Conservation (phyloP, 2,113 vertebrate species). For the Marmota monax region DNA sequence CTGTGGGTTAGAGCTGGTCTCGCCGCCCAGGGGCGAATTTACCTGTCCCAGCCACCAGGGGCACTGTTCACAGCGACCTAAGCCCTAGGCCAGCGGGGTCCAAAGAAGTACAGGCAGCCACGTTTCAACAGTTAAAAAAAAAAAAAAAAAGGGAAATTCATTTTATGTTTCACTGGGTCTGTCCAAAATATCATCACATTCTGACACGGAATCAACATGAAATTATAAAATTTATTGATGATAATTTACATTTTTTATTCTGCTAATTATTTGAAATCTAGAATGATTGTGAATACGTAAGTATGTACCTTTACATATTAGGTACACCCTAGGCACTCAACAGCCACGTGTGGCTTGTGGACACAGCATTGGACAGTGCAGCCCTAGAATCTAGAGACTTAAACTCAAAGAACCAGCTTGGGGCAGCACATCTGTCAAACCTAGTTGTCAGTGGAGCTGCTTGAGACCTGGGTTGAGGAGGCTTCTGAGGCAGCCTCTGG, state of each 20-base stretch:
- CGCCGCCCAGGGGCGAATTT: not conserved
- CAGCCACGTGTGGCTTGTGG: accelerated
- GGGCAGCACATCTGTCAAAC: accelerated
- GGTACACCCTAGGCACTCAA: accelerated
- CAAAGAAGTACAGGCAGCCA: too few species aligned
- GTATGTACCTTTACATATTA: accelerated
- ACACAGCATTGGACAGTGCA: accelerated
- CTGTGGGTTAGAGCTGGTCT: accelerated
- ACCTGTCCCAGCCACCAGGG: not conserved
- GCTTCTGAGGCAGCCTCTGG: not conserved
- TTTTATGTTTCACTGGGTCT: not conserved
- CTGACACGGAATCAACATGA: not conserved
- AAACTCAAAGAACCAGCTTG: not conserved
- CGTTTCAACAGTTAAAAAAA: not conserved
- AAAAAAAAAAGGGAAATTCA: accelerated
- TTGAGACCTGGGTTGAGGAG: too few species aligned
- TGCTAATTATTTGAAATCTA: not conserved
- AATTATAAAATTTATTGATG: not conserved
- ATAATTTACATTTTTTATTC: not conserved
- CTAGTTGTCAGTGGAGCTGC: not conserved
- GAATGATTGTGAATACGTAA: not conserved
- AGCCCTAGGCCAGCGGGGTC: accelerated
- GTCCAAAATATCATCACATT: not conserved
- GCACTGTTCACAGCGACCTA: not conserved
- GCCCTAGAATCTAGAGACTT: not conserved